These are phyloP conservation scores for Ruditapes philippinarum DNA, from an alignment of 1,140 invertebrate species.

Conservation along the genomic window DNA sequence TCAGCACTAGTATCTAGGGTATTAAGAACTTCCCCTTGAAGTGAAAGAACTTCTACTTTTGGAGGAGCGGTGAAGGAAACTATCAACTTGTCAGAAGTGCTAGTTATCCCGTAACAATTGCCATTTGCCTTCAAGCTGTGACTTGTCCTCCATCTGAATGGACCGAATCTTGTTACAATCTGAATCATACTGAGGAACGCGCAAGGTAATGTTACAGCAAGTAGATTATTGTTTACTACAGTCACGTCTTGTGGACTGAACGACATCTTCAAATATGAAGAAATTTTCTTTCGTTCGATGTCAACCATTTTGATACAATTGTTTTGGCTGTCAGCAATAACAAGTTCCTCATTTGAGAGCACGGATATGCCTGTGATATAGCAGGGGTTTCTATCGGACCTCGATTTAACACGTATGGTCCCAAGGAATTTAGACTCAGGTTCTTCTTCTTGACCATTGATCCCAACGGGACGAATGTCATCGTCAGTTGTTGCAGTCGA, in stretches of 20 bases:
- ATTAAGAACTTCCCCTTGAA: not conserved
- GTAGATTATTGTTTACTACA: not conserved
- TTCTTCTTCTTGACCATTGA: no score
- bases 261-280: not conserved
- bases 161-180: not conserved
- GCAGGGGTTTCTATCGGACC: not conserved
- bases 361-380: not conserved
- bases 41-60: not conserved
- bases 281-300: not conserved
- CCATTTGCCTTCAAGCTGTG: not conserved
- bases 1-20: not conserved
- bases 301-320: not conserved
- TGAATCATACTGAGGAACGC: constrained; percentile 8
- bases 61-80: not conserved
- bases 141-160: not conserved
- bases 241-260: not conserved
- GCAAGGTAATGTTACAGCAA: not conserved
- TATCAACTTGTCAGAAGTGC: not conserved
- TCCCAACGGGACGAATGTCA: not conserved
- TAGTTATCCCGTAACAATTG: not conserved
- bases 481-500: not conserved
- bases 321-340: not conserved
- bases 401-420: not conserved
- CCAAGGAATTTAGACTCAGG: not conserved
- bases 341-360: not conserved